These are phyloP conservation scores for Alligator sinensis DNA, from an alignment of 2,113 vertebrate genomes.

Conservation along the genomic window DNA sequence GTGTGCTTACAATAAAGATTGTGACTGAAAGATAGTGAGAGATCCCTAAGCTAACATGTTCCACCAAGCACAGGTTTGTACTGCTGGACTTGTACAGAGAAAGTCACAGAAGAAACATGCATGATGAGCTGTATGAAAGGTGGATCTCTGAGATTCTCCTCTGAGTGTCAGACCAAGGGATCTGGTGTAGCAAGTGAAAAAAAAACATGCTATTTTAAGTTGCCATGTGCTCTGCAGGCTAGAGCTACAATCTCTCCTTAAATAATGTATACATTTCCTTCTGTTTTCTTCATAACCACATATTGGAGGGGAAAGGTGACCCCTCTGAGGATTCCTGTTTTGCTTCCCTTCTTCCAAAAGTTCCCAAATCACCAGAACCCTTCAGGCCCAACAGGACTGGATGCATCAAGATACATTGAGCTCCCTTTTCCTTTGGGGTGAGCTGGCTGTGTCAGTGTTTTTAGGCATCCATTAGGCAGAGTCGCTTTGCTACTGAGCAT, in stretches of 20 bases:
- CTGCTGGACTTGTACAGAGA: neutral
- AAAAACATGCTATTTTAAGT: fast-evolving
- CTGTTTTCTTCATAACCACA: neutral
- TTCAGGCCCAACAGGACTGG: neutral
- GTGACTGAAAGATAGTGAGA: neutral
- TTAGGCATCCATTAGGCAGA: fast-evolving
- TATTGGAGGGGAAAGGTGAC: neutral
- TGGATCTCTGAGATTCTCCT: neutral
- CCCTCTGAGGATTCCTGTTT: neutral
- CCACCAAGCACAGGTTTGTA: neutral
- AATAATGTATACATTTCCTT: neutral
- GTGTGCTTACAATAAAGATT: neutral
- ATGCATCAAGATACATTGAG: neutral
- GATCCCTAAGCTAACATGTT: neutral
- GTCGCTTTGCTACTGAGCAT: neutral
- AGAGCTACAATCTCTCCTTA: neutral
- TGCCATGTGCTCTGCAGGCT: neutral
- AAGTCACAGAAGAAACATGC: neutral
- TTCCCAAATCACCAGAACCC: neutral
- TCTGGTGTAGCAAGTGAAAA: neutral
- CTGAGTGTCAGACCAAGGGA: neutral
- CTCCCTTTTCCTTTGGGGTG: neutral
- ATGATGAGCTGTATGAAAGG: neutral
- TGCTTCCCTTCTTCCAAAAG: neutral
- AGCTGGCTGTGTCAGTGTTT: fast-evolving